Base-by-base conservation (phyloP, 2,888 invertebrate species). In the Troglohyphantes excavatus region DNA sequence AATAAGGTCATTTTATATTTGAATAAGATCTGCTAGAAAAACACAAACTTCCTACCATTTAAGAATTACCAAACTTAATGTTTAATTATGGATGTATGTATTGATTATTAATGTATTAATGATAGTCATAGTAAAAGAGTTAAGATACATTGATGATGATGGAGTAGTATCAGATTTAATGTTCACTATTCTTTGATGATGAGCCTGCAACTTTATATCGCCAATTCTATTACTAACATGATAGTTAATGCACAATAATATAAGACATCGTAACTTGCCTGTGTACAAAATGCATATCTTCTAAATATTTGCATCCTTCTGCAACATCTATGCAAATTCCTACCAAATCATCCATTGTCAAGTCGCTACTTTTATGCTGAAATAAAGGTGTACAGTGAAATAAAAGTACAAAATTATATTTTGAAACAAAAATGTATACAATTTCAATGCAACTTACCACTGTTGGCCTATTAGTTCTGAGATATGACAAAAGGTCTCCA, bases 201-300 rank as follows among this genome's bases (percentile, higher is more conserved):
- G 11, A 17, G 11, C 17, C 17, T 46, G 46, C 46, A n/a, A n/a
- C n/a, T n/a, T n/a, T n/a, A n/a, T n/a, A n/a, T n/a, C n/a, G n/a
- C n/a, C n/a, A n/a, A n/a, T n/a, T n/a, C n/a, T n/a, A n/a, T n/a
- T n/a, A n/a, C n/a, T n/a, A n/a, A n/a, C n/a, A n/a, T n/a, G n/a
- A n/a, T n/a, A n/a, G n/a, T n/a, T n/a, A 33, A 33, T 33, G 33
- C 9, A 2, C 61, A 61, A 21, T 17, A 61, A 9, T 61, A 19
- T 61, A 3, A 33, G 2, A 5, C 6, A 75, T 26, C n/a, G n/a
- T n/a, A n/a, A 2, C 61, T 46, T 91, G 94, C 91, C 98, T 95
- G 94, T 99, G 99, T 0, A 99, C 98, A 93, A 98, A 99, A 93
- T 98, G 98, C 95, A 98, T 96, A 93, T 98, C 97, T 94, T 99